Conservation (phyloP, 2,888 invertebrate species). For the Carterocephalus palaemon region DNA sequence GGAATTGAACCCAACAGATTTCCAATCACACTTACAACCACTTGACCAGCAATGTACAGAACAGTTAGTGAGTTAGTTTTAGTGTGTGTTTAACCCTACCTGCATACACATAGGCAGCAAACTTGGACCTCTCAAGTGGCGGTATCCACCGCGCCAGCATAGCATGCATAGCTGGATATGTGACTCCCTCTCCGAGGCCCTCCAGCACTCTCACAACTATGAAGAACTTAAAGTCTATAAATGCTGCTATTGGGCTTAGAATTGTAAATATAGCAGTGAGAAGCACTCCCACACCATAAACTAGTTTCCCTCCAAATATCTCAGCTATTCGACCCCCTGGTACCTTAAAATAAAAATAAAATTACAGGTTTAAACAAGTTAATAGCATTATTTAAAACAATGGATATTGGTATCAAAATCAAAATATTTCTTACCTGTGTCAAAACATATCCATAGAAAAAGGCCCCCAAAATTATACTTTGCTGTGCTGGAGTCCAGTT, state of each 20-base stretch:
- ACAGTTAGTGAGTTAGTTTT: neutral
- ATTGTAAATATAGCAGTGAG: constrained; percentile 90
- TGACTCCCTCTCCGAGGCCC: constrained; percentile 93
- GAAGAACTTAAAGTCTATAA: constrained; percentile 82
- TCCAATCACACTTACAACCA: no score
- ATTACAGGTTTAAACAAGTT: neutral
- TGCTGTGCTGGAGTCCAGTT: constrained; percentile 88
- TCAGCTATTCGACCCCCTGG: constrained; percentile 92
- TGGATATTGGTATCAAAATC: no score
- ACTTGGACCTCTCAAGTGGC: constrained; percentile 92
- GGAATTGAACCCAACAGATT: no score
- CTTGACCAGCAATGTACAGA: neutral
- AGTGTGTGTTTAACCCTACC: constrained; percentile 60
- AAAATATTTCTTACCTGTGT: constrained; percentile 84
- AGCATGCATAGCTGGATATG: constrained; percentile 96
- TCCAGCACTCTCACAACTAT: constrained; percentile 87
- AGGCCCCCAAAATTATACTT: constrained; percentile 88
- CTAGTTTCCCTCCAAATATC: constrained; percentile 90
- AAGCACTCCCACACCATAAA: constrained; percentile 90
- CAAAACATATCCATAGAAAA: constrained; percentile 90
- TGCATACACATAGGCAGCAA: constrained; percentile 92
- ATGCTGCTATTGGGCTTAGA: constrained; percentile 89
- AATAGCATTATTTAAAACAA: no score
- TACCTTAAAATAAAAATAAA: constrained; percentile 45
- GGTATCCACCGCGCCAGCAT: constrained; percentile 97